phyloP scores from a whole-genome alignment of 2,113 vertebrate species.

The Piliocolobus tephrosceles region DNA sequence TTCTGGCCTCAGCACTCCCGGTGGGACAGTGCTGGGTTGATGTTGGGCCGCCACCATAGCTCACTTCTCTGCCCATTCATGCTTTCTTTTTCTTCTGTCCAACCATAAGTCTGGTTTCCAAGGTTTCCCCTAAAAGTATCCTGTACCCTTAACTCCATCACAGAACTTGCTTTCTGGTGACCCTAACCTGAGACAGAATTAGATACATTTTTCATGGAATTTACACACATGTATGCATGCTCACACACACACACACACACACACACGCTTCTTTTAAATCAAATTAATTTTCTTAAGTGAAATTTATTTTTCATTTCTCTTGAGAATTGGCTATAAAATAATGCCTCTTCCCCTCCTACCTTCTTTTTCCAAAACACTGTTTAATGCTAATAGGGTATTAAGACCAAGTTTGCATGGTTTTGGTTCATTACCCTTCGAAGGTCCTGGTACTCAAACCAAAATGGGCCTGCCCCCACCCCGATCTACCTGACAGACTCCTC shows the following conservation, averaged over 20 bases:
- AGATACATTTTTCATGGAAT: neutral
- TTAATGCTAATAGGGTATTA: neutral
- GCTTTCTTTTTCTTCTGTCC: neutral
- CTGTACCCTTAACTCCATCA: neutral
- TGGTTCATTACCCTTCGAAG: neutral
- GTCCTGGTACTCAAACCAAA: neutral
- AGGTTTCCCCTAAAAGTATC: neutral
- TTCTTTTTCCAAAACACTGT: neutral
- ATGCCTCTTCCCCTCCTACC: neutral
- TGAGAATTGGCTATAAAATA: neutral
- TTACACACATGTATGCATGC: too few relatives aligned
- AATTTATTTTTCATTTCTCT: neutral
- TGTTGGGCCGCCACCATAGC: rapidly evolving
- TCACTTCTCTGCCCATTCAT: rapidly evolving
- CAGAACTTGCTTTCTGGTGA: neutral
- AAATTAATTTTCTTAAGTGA: neutral
- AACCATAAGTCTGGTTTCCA: neutral
- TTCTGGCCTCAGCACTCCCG: rapidly evolving
- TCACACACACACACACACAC: too few relatives aligned
- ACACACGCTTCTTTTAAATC: neutral
- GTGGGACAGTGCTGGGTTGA: neutral
- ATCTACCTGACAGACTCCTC: neutral
- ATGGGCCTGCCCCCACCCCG: rapidly evolving
- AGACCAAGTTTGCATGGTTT: neutral
- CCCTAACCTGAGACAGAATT: neutral